Conservation (phyloP, 2,113 vertebrate species). For the Fulica atra region DNA sequence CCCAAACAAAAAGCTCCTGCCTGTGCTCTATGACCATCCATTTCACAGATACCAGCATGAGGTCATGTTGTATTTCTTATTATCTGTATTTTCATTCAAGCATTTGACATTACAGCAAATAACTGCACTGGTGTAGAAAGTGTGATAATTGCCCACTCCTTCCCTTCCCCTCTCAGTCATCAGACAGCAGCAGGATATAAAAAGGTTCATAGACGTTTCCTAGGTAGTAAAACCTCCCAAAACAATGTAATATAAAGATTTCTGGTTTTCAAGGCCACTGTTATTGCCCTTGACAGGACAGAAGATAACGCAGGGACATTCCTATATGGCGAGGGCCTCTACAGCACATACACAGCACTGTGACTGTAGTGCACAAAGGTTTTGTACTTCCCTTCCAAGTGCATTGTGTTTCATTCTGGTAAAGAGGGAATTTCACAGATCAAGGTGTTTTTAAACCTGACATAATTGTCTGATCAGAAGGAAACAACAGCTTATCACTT, state of each 20-base stretch:
- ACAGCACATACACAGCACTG: neutral
- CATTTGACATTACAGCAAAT: neutral
- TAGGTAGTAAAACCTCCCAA: neutral
- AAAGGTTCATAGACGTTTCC: neutral
- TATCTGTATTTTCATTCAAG: neutral
- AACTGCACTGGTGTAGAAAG: neutral
- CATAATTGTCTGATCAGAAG: neutral
- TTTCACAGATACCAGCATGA: neutral
- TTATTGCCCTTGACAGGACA: neutral
- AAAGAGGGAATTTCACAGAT: neutral
- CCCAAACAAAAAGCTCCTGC: neutral
- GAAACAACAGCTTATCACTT: neutral
- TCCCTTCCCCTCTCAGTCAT: neutral
- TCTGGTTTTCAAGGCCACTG: neutral
- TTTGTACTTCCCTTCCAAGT: neutral
- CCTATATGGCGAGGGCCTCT: neutral
- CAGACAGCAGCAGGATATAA: neutral
- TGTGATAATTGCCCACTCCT: neutral
- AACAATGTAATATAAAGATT: neutral
- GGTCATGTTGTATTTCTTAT: neutral
- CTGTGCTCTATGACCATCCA: neutral
- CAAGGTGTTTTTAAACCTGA: neutral
- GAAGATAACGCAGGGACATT: neutral
- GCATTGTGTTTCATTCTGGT: neutral
- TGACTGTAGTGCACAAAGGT: neutral